Base-by-base conservation (phyloP, 2,888 invertebrate species). In the Cacoxenus indagator region DNA sequence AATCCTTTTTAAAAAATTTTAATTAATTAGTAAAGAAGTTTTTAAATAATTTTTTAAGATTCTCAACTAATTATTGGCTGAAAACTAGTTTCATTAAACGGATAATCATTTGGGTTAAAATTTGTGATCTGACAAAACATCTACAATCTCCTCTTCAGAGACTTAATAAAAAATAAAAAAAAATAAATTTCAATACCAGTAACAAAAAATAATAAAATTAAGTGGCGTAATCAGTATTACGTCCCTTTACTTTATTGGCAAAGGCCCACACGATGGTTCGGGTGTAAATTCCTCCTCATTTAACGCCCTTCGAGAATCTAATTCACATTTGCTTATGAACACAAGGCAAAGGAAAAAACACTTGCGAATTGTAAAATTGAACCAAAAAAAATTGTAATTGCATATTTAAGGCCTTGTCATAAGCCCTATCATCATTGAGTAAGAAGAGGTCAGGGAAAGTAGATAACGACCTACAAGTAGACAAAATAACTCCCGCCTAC, bases 211-310 rank as follows among this genome's bases (percentile, higher is more conserved):
- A 43, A 51, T 31, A 17, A 0, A 17, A 51, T n/a, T n/a, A n/a
- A n/a, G n/a, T 6, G 45, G 8, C 29, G 26, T 69, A 61, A 78
- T 84, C 80, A 84, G 80, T 81, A 84, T 80, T 80, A 80, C 84
- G 84, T 83, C 80, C 80, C 80, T 76, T 59, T 70, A 68, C 73
- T 64, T 48, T 48, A 75, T 48, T 66, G 73, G 73, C 73, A 81
- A 83, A 81, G 84, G 84, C 84, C 80, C 80, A 80, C 80, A 80
- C 46, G 78, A 75, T 68, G 24, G 62, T 78, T 80, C 80, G 78
- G 84, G 80, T 64, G 26, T 72, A 74, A 80, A 83, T 64, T 17
- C 62, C 70, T 71, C 84, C 74, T 83, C 80, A 80, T 74, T 9
- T 67, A 37, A 61, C 19, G 24, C 61, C 61, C 37, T 2, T 17